A percentile compares a stretch with the other conserved stretches of the same genome.
These are phyloP conservation scores for Enteromius fasciolatus DNA, from an alignment of 2,797 vertebrate genomes.

Conservation along the genomic window DNA sequence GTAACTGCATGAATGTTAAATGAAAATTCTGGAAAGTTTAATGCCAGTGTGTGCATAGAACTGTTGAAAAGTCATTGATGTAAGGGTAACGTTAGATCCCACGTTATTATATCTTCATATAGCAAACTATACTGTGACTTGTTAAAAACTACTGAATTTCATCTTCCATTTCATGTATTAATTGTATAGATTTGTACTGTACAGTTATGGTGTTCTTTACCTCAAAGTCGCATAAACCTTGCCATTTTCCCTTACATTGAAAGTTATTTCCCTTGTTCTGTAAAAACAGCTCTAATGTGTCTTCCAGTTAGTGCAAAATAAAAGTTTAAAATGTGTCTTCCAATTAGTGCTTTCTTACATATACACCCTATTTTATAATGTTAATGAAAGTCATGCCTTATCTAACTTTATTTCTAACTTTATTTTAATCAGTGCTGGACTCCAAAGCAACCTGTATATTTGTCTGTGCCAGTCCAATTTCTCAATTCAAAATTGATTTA, in stretches of 20 bases:
- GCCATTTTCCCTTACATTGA: slow-evolving; percentile 26
- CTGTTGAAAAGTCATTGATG: background rate
- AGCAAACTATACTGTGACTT: slow-evolving; percentile 68
- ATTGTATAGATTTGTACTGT: slow-evolving; percentile 51
- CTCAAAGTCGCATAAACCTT: slow-evolving; percentile 57
- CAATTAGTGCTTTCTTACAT: slow-evolving; percentile 10
- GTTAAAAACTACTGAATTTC: slow-evolving; percentile 67
- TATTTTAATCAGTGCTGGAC: background rate
- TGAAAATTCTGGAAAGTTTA: background rate
- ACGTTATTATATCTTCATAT: slow-evolving; percentile 55
- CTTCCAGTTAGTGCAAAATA: slow-evolving; percentile 35
- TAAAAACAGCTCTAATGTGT: slow-evolving; percentile 26
- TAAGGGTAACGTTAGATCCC: background rate
- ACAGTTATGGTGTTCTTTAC: slow-evolving; percentile 60
- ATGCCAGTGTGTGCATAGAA: slow-evolving; percentile 7
- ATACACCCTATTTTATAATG: background rate
- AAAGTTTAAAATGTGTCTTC: slow-evolving; percentile 24
- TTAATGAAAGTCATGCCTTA: background rate
- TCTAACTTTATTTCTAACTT: background rate
- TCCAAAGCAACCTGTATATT: background rate
- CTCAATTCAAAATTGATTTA: no score
- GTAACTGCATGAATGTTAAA: slow-evolving; percentile 24
- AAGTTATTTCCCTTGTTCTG: slow-evolving; percentile 11
- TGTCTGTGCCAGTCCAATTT: no score
- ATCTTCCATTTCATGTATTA: slow-evolving; percentile 59